These are phyloP conservation scores for Dermochelys coriacea DNA, from an alignment of 2,797 vertebrate genomes.

Conservation along the genomic window DNA sequence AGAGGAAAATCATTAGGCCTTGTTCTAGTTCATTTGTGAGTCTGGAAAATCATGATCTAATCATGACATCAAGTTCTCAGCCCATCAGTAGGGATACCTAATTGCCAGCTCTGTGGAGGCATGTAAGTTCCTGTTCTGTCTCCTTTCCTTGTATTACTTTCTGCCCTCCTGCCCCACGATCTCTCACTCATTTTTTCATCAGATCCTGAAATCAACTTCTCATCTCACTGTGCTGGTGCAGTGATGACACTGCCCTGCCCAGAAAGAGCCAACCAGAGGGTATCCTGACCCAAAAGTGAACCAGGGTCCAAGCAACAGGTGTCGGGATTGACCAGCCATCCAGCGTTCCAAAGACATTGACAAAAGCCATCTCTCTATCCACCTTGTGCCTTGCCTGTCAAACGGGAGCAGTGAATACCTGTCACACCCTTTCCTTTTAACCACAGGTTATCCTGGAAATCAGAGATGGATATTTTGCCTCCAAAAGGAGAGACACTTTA, in stretches of 20 bases:
- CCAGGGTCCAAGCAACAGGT: neutral
- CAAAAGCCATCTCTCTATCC: neutral
- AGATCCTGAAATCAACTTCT: neutral
- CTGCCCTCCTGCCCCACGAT: rapidly evolving
- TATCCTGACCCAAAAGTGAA: neutral
- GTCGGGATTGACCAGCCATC: neutral
- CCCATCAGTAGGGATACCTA: neutral
- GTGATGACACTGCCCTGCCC: neutral
- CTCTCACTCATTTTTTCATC: neutral
- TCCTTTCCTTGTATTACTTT: too few relatives aligned
- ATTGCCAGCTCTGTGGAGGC: neutral
- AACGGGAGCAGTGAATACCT: neutral
- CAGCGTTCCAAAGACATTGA: neutral
- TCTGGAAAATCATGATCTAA: neutral
- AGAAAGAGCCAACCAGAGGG: neutral
- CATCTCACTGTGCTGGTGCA: too few relatives aligned
- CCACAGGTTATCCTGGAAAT: neutral
- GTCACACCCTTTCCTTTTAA: neutral
- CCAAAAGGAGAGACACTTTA: neutral
- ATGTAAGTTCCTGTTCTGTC: too few relatives aligned
- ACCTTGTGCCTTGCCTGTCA: neutral
- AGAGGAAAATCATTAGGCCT: neutral
- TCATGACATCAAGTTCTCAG: neutral
- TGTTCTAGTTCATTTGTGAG: neutral
- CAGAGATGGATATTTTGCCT: neutral